phyloP scores from a whole-genome alignment of 2,113 vertebrate species.

The Coracopsis vasa region DNA sequence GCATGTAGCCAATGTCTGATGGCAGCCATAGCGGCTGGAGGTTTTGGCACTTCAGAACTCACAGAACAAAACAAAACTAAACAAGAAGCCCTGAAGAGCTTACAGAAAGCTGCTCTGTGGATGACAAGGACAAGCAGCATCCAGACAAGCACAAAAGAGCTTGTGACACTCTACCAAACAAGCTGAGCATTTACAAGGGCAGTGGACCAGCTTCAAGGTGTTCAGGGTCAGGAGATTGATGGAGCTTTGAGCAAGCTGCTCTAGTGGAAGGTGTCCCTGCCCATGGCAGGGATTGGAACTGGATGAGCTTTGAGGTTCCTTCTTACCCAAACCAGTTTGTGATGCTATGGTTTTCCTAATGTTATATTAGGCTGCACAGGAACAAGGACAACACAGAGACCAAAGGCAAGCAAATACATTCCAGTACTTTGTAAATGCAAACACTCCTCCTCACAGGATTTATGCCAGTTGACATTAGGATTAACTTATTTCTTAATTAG shows the following conservation, averaged over 20 bases:
- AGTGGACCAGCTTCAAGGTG: not conserved
- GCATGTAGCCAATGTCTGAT: fast-evolving
- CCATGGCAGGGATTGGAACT: fast-evolving
- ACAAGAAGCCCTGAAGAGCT: not conserved
- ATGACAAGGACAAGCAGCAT: not conserved
- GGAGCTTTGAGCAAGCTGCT: not conserved
- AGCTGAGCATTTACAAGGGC: not conserved
- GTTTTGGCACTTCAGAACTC: not conserved
- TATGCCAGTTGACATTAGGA: conserved; percentile 52
- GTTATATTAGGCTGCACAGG: not conserved
- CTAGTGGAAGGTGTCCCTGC: not conserved
- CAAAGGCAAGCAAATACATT: not conserved
- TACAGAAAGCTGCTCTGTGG: not conserved
- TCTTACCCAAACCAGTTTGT: not conserved
- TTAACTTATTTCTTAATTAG: conserved; percentile 63
- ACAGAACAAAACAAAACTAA: not conserved
- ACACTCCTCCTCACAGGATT: conserved; percentile 31
- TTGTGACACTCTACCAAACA: not conserved
- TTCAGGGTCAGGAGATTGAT: not conserved
- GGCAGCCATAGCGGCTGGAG: not conserved
- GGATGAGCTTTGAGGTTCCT: not conserved
- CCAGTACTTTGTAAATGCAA: not conserved
- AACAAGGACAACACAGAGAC: not conserved
- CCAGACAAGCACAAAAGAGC: not conserved
- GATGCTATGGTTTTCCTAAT: not conserved